phyloP scores from a whole-genome alignment of 1,140 invertebrate genomes.

The Centruroides vittatus region DNA sequence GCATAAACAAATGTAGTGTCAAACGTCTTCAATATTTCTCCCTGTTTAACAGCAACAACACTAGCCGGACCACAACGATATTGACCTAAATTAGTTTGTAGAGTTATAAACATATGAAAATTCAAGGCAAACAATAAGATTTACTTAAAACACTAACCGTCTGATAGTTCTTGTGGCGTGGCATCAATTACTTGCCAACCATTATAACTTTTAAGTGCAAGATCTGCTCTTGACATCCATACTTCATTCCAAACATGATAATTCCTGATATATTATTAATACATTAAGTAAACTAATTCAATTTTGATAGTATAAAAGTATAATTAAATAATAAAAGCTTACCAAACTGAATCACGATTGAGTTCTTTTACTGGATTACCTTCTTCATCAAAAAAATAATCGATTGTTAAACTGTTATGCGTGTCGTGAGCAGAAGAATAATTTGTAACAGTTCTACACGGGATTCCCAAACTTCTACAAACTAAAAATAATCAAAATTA shows the following conservation, averaged over 20 bases:
- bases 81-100: slow-evolving; percentile 25
- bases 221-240: slow-evolving; percentile 76
- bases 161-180: slow-evolving; percentile 71
- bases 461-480: slow-evolving; percentile 52
- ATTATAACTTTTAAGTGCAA: slow-evolving; percentile 37
- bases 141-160: slow-evolving; percentile 13
- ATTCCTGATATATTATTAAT: slow-evolving; percentile 34
- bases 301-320: no score
- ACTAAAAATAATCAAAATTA: slow-evolving; percentile 29
- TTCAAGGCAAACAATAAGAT: no score
- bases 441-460: slow-evolving; percentile 50
- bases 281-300: not conserved
- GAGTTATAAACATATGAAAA: no score
- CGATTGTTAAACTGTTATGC: slow-evolving; percentile 51
- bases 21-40: slow-evolving; percentile 62
- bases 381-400: slow-evolving; percentile 46
- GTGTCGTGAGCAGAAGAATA: slow-evolving; percentile 59
- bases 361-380: slow-evolving; percentile 29
- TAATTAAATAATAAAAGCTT: not conserved
- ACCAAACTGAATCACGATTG: slow-evolving; percentile 18
- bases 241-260: slow-evolving; percentile 94
- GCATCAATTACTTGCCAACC: slow-evolving; percentile 90
- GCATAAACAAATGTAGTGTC: slow-evolving; percentile 69
- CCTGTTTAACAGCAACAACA: slow-evolving; percentile 60
- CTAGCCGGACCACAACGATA: slow-evolving; percentile 61